phyloP scores from a whole-genome alignment of 1,140 invertebrate species.

The Acarapis woodi region DNA sequence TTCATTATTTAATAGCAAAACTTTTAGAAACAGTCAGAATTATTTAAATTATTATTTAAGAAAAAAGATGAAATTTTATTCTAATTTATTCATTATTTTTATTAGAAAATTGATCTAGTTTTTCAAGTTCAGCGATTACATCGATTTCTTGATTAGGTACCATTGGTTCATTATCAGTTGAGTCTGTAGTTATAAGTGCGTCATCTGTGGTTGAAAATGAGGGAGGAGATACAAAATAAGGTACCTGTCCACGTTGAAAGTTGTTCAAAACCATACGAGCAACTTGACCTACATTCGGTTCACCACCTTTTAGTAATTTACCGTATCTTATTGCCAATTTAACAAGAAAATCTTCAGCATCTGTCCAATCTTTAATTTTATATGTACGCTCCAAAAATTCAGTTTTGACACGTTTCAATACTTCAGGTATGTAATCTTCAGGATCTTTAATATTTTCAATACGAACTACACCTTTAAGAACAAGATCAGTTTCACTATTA shows the following conservation, averaged over 20 bases:
- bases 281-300: conserved; percentile 60
- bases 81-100: conserved; percentile 36
- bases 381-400: conserved; percentile 82
- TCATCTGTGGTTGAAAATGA: conserved; percentile 11
- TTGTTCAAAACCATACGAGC: conserved; percentile 93
- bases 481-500: conserved; percentile 65
- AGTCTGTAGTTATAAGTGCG: background rate
- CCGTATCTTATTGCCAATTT: conserved; percentile 56
- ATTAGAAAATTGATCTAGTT: conserved; percentile 52
- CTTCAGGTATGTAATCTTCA: conserved; percentile 64
- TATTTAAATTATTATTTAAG: conserved; percentile 15
- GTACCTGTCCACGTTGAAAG: conserved; percentile 87
- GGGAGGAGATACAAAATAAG: conserved; percentile 68
- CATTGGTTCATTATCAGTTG: background rate
- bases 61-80: conserved; percentile 23
- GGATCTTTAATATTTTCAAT: conserved; percentile 80
- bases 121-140: background rate
- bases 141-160: background rate
- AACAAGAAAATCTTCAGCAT: conserved; percentile 63
- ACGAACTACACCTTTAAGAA: conserved; percentile 44
- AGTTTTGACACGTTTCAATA: conserved; percentile 56
- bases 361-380: conserved; percentile 32
- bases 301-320: conserved; percentile 76
- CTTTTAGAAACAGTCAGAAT: no score
- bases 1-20: no score